A percentile compares a stretch with the other conserved stretches of the same genome.
Conservation (phyloP, 2,888 invertebrate genomes). For the Limnephilus lunatus region DNA sequence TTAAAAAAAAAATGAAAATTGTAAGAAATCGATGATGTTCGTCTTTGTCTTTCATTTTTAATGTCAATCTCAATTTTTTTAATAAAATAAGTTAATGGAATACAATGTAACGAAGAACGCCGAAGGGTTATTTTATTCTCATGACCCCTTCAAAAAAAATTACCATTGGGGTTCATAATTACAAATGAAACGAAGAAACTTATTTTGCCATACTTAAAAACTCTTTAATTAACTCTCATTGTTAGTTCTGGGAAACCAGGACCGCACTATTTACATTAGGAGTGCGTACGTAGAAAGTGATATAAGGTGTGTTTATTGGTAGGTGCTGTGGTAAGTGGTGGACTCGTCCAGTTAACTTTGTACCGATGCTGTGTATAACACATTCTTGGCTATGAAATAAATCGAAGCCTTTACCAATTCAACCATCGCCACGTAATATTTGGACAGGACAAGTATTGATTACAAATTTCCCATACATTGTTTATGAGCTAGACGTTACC, state of each 20-base stretch:
- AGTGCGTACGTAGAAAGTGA: no score
- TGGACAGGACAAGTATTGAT: slow-evolving; percentile 8
- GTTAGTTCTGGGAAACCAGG: not conserved
- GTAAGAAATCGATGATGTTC: no score
- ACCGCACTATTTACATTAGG: no score
- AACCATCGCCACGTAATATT: not conserved
- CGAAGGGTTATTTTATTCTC: not conserved
- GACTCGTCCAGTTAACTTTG: not conserved
- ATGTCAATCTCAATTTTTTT: no score
- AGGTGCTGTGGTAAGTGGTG: not conserved
- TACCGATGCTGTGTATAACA: not conserved
- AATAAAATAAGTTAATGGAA: no score
- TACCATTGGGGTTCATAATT: not conserved
- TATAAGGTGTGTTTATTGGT: no score
- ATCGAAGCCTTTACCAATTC: slow-evolving; percentile 10
- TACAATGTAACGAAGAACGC: not conserved
- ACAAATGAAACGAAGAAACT: not conserved
- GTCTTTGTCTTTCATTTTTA: no score
- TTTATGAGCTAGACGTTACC: not conserved
- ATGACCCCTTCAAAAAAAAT: not conserved
- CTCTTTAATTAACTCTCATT: not conserved
- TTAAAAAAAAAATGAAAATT: no score
- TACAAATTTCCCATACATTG: not conserved
- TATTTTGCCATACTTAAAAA: not conserved
- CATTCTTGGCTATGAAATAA: not conserved